Evolutionary conservation across 2,797 vertebrate species (phyloP).

Genomic region (Paramormyrops hopkinsi): DNA sequence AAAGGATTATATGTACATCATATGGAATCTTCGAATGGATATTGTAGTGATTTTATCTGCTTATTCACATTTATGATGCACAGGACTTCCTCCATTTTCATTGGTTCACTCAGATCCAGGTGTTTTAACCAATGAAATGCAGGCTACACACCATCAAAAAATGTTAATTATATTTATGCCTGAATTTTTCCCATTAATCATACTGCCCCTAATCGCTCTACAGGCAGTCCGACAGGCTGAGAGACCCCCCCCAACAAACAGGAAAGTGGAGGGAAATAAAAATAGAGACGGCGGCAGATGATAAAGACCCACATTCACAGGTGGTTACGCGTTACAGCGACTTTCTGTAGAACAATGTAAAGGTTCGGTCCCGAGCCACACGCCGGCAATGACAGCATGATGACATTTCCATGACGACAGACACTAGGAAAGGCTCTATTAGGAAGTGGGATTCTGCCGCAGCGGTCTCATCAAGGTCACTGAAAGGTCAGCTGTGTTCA

Average conservation of each 20-base stretch:
- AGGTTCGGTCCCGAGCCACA: neutral
- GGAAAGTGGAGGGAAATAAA: neutral
- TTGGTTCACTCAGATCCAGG: neutral
- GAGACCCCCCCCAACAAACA: neutral
- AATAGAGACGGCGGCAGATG: neutral
- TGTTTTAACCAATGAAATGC: neutral
- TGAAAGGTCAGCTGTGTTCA: neutral
- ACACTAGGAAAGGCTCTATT: neutral
- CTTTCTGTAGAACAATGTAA: neutral
- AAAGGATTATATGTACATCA: neutral
- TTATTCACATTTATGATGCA: neutral
- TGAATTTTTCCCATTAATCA: constrained; percentile 1
- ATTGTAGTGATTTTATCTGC: neutral
- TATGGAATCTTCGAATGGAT: neutral
- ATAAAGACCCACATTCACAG: neutral
- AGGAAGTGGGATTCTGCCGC: neutral
- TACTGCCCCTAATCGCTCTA: neutral
- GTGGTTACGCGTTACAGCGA: neutral
- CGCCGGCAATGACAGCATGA: neutral
- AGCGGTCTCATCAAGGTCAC: neutral
- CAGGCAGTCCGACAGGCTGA: neutral
- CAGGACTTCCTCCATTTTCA: neutral
- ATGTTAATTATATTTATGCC: constrained; percentile 1
- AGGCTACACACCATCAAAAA: neutral
- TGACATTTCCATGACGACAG: neutral